Conservation (phyloP, 2,797 vertebrate species). For the Morelia viridis region DNA sequence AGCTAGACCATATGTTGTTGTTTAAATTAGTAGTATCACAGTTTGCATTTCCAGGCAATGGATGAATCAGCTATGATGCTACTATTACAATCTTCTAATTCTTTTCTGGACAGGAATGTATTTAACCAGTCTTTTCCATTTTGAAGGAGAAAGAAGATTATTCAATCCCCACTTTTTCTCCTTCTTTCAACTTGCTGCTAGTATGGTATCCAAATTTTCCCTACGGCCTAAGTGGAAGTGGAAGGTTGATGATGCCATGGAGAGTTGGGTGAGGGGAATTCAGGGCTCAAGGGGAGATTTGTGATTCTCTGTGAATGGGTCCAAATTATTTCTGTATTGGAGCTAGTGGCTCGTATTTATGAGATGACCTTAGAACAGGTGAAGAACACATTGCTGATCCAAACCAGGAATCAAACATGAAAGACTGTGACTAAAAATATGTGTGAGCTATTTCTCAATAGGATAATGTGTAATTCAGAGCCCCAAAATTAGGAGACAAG, state of each 20-base stretch:
- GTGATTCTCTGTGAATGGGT: neutral
- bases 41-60: neutral
- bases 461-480: neutral
- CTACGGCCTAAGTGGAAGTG: neutral
- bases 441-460: neutral
- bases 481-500: neutral
- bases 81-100: neutral
- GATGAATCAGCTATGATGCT: neutral
- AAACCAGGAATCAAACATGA: neutral
- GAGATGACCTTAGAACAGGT: neutral
- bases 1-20: neutral
- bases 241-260: neutral
- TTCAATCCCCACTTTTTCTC: neutral
- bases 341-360: neutral
- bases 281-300: neutral
- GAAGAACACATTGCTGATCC: too few relatives aligned
- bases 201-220: neutral
- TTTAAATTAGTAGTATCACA: neutral
- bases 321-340: neutral
- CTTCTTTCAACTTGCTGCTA: neutral
- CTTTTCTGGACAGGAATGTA: neutral
- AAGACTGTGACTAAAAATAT: neutral
- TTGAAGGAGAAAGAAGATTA: too few relatives aligned
- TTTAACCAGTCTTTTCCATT: neutral
- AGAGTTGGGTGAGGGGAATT: neutral